Evolutionary conservation across 2,797 vertebrate genomes (phyloP), one percentile per base, ranked within the genome.

Genomic region (Mormyrops attenuatus): DNA sequence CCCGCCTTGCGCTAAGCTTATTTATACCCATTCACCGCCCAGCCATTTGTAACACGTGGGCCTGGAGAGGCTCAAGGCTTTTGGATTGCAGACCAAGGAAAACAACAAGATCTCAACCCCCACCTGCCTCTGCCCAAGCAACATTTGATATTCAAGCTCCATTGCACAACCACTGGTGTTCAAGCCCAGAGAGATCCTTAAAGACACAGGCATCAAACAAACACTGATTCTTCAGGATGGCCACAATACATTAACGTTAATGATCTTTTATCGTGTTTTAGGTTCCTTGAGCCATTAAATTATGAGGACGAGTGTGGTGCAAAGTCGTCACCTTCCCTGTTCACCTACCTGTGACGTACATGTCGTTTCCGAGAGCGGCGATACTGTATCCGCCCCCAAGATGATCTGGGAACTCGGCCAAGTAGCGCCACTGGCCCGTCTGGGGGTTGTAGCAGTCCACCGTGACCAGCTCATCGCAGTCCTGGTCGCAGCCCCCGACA

Each of bases 381-480:
- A 99, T 97, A 88, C 98, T 98, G 95, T 99, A 99, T 41, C 99
- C 99, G 3, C 99, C 99, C 0, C 98, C 98, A 0, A 99, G 96
- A 94, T 99, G 98, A 91, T 99, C 98, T 0, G 99, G 99, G 91
- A 99, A 99, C 93, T 99, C 98, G 0, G 98, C 99, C 90, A 99
- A 93, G 96, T 99, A 99, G 89, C 99, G 97, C 99, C 99, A 99
- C 95, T 99, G 98, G 60, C 98, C 98, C 0, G 97, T 98, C 93
- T 97, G 98, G 0, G 98, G 98, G 94, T 99, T 98, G 95, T 98
- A 98, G 93, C 98, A 98, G 94, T 99, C 98, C 3, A 99, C 98
- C 0, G 98, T 98, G 89, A 97, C 97, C 85, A 99, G 95, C 92
- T 99, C 98, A 0, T 99, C 99, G 0, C 98, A 99, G 95, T 99